Conservation (phyloP, 2,113 vertebrate species). For the Grammomys surdaster region DNA sequence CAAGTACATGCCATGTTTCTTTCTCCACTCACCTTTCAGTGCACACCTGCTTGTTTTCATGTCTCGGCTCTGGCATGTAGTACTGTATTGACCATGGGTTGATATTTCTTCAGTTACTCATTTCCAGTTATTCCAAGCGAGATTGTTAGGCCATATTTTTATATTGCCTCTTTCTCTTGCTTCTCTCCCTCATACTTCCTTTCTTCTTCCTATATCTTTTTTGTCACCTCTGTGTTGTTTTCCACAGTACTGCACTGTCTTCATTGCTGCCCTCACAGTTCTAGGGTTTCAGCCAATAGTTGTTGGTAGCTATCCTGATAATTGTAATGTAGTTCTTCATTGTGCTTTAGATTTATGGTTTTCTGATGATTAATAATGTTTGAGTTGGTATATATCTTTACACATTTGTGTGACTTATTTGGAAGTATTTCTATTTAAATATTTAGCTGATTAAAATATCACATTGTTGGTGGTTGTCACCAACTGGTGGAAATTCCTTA, state of each 20-base stretch:
- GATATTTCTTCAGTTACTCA: background rate
- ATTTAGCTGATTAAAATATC: background rate
- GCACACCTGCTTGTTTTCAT: background rate
- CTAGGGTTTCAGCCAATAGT: too few species aligned
- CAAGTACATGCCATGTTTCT: background rate
- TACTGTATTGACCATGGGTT: background rate
- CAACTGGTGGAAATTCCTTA: background rate
- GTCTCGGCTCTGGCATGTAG: background rate
- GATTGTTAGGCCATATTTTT: background rate
- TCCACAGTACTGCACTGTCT: background rate
- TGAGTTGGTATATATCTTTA: background rate
- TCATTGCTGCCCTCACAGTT: background rate
- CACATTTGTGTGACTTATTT: background rate
- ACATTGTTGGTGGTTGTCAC: background rate
- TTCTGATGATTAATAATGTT: background rate
- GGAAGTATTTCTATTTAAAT: background rate
- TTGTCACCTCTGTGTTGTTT: background rate
- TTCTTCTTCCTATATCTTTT: background rate
- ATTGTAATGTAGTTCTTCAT: background rate
- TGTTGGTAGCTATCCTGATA: background rate
- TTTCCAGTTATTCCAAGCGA: background rate
- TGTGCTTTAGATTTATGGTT: background rate
- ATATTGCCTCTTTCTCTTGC: background rate
- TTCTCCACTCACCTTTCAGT: background rate
- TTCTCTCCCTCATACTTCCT: too few species aligned